These are phyloP conservation scores for Lytechinus variegatus DNA, from an alignment of 35 echinoderm and acorn worm species.

Conservation along the genomic window DNA sequence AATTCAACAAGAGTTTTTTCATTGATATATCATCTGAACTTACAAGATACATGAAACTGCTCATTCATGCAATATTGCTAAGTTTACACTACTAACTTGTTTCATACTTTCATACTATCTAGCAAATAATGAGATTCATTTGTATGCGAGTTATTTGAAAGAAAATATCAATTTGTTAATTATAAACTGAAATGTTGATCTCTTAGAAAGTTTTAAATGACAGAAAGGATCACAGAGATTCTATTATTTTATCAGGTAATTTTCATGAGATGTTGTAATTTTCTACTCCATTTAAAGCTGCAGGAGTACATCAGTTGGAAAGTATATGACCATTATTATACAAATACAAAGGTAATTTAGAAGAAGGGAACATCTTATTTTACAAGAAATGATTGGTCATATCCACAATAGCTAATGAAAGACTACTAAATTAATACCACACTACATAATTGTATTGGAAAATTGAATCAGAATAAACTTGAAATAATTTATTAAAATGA, in stretches of 20 bases:
- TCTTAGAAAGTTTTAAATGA: not conserved
- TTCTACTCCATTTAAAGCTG: too few relatives aligned
- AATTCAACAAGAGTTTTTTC: not conserved
- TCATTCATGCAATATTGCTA: not conserved
- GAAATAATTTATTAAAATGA: not conserved
- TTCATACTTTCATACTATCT: too few relatives aligned
- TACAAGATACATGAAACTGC: not conserved
- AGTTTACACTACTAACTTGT: not conserved
- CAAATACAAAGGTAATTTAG: not conserved
- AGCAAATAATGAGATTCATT: not conserved
- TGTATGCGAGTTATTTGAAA: not conserved
- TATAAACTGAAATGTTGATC: not conserved
- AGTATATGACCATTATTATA: not conserved
- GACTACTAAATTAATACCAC: not conserved
- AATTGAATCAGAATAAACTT: not conserved
- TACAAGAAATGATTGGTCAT: not conserved
- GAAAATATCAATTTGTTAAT: not conserved
- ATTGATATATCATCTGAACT: not conserved
- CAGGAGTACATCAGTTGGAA: too few relatives aligned
- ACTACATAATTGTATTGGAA: not conserved
- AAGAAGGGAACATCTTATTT: not conserved
- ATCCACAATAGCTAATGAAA: not conserved
- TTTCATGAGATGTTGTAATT: not conserved
- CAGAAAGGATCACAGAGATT: not conserved
- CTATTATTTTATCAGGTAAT: not conserved